Evolutionary conservation across 2,113 vertebrate species (phyloP).

Genomic region (Columba livia): DNA sequence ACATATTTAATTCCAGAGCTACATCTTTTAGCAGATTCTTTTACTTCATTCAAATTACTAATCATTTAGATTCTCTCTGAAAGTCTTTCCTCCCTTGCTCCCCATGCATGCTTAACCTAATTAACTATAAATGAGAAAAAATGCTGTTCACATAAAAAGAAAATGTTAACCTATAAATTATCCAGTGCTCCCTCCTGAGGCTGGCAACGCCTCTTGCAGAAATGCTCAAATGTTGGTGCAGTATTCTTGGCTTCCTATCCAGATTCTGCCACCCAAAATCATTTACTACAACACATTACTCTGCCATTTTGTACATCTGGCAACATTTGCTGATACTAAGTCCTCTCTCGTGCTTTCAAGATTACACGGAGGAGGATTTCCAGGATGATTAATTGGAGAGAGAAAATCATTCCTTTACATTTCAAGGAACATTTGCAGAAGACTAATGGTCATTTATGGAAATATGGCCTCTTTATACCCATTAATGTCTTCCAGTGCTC

Average conservation of each 20-base stretch:
- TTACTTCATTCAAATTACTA: constrained; percentile 80
- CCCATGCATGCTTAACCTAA: constrained; percentile 82
- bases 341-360: constrained; percentile 41
- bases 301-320: constrained; percentile 54
- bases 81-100: constrained; percentile 77
- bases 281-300: constrained; percentile 49
- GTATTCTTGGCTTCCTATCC: constrained; percentile 42
- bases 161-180: constrained; percentile 85
- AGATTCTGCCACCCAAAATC: constrained; percentile 45
- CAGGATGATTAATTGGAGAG: constrained; percentile 49
- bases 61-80: constrained; percentile 76
- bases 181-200: constrained; percentile 62
- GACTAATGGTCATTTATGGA: constrained; percentile 66
- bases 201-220: constrained; percentile 46
- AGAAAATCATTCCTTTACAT: constrained; percentile 57
- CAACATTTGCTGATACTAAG: constrained; percentile 37
- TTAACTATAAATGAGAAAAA: constrained; percentile 84
- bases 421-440: constrained; percentile 66
- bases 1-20: constrained; percentile 58
- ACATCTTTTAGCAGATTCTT: constrained; percentile 70
- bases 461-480: constrained; percentile 57
- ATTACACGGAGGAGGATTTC: constrained; percentile 48
- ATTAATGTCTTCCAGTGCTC: constrained; percentile 52
- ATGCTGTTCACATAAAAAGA: constrained; percentile 82
- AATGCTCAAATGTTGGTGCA: constrained; percentile 32